Evolutionary conservation across 1,140 invertebrate genomes (phyloP), one percentile per base, ranked within the genome.

Genomic region (Schlechtendalia chinensis): DNA sequence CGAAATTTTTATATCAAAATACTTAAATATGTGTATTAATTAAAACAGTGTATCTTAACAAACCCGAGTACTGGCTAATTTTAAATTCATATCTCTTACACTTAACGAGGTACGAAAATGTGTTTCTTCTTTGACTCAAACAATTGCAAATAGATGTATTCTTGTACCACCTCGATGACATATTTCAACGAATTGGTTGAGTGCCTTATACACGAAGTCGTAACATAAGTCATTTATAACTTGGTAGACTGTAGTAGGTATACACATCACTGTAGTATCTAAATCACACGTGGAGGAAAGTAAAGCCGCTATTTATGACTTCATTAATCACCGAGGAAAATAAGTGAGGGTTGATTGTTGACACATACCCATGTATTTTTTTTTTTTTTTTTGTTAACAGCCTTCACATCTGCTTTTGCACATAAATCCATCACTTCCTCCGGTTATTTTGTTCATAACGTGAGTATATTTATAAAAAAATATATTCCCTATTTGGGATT

Each of bases 301-400:
- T 19, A 16, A 54, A 54, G 19, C 1, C 54, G 32, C 3, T 4
- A 39, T 56, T 56, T 22, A 56, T 22, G 54, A 56, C 54, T 19
- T n/a, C 54, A 56, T 56, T 56, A 56, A 56, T 56, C 54, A 56
- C 54, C 19, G 54, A 56, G 54, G 6, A 56, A 56, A 56, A 56
- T 56, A 8, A 56, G 6, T 8, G 19, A n/a, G 19, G 19, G 54
- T n/a, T 19, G 17, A n/a, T 19, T 56, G 54, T 56, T 56, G 54
- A 56, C 19, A n/a, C 19, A n/a, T 5, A n/a, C 54, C 19, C 5
- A n/a, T 56, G 54, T 56, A 22, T 56, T 19, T n/a, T 22, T 56
- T 19, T 54, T 1, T 5, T 45, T 45, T 14, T 10, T 50, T 50
- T 50, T 1, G 47, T 50, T 56, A 56, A 56, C 19, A 0, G 10